Evolutionary conservation across 2,888 invertebrate genomes (phyloP), one percentile per base, ranked within the genome.

Genomic region (Carcina quercana): DNA sequence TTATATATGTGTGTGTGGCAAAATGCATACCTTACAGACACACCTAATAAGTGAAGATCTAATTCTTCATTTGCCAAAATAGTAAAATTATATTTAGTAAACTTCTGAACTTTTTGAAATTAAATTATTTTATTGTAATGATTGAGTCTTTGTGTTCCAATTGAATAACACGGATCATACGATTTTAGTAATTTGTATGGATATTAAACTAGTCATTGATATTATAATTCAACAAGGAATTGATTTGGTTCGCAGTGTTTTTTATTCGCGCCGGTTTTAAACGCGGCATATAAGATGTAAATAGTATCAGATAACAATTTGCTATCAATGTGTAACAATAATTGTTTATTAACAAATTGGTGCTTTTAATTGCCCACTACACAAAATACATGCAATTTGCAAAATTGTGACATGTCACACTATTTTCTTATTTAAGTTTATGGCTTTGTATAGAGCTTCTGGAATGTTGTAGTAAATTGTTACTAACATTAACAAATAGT

Each of bases 391-490:
- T n/a, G n/a, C 57, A 59, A 67, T 69, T 72, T 61, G 76, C 70
- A 69, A 72, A 60, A 64, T 71, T 70, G 71, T 70, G 68, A 74
- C 74, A 69, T 58, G 63, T 69, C 59, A 67, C 65, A 58, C 48
- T 62, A 63, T 63, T 48, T 50, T 58, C 59, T 61, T 58, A 61
- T 62, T 56, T 62, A 58, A 61, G 55, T 49, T 46, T 72, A 75
- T 73, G 70, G 82, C 82, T 80, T 82, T 83, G 83, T 83, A 82
- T 59, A 82, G 78, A 82, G 83, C 83, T 82, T 80, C 60, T 80
- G 83, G 83, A 83, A 79, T 83, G 83, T 83, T 82, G 69, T 66
- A 72, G 67, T 75, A 66, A 72, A 74, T 70, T 71, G 68, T 69
- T 69, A 80, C 74, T 82, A 83, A 82, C 78, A 65, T 58, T 73